Evolutionary conservation across 2,888 invertebrate genomes (phyloP), one percentile per base, ranked within the genome.

Genomic region (Lithophane ornitopus): DNA sequence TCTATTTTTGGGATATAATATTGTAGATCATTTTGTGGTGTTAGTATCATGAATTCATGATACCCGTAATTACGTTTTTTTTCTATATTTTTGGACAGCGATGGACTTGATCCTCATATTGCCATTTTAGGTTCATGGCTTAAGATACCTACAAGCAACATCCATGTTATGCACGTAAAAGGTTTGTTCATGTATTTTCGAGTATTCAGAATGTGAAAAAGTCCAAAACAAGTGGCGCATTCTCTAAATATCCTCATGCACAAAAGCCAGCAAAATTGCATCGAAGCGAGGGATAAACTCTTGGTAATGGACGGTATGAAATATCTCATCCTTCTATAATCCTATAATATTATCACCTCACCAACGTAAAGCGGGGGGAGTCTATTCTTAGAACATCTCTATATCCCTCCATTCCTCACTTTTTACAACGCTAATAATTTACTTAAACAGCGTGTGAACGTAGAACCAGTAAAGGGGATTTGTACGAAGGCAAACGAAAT

Each of bases 401-500:
- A 78, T 65, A 72, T 26, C 54, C 12, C 19, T 4, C 56, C 49
- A 11, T 84, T 59, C 69, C 81, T 82, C 84, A 83, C 52, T 70
- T 85, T 81, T 79, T 76, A 83, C 70, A 75, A 63, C 65, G 46
- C 69, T 62, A 86, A 87, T 85, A 87, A 86, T 85, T 87, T 82
- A 87, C 85, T 85, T 86, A 86, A 85, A 79, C 76, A 78, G 67
- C 70, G 86, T 86, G 86, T 70, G 81, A 85, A 84, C 81, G 61
- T 71, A 74, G 65, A n/a, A 58, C 61, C 65, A 76, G 83, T 82
- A 82, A 85, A 85, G 39, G 56, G 81, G 88, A 88, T 87, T 85
- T 88, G 80, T 49, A 66, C 78, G 81, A 54, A 76, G 78, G 92
- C 91, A 91, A 94, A 94, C 94, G 93, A 94, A 94, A 93, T 93